Evolutionary conservation across 2,888 invertebrate species (phyloP), one percentile per base, ranked within the genome.

Genomic region (Hermodice carunculata): DNA sequence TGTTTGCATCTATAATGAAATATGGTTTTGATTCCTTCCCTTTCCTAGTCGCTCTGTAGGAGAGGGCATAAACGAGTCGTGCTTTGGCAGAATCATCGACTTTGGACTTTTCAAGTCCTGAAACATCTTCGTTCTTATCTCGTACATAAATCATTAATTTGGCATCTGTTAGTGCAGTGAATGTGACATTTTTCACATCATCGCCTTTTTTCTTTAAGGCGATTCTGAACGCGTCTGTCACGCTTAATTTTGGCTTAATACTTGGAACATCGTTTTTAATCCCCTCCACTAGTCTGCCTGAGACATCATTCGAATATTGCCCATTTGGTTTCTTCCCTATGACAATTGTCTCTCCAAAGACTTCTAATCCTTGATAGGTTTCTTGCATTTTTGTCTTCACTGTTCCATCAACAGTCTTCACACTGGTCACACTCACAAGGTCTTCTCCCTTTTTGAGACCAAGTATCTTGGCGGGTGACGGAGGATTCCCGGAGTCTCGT

Each of bases 341-440:
- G 19, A 75, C 70, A 1, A 77, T 69, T 19, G 61, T 59, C 1
- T 63, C 60, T 44, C 73, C 77, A 44, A 64, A 74, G 8, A 77
- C 72, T 1, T 69, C 66, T 17, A 73, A 32, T 0, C 75, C 74
- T 6, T 64, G 43, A 43, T 65, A 77, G 0, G 52, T 70, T 56
- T 77, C 75, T 24, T 73, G 69, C 31, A 76, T 53, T 44, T 70
- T 71, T 46, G 69, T 67, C 14, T 75, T 60, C 5, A 44, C 58
- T 1, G 69, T 70, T 3, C 75, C 75, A 42, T 70, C 53, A 11
- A 62, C 72, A 32, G 73, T 71, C 26, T 24, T 40, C 8, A 54
- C 29, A 5, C 14, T 29, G 11, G 19, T 11, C 3, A 40, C 54
- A 28, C 42, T 26, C 26, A 42, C 1, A 2, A 54, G 28, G 24